Conservation (phyloP, 2,888 invertebrate genomes). For the Bombylius major region DNA sequence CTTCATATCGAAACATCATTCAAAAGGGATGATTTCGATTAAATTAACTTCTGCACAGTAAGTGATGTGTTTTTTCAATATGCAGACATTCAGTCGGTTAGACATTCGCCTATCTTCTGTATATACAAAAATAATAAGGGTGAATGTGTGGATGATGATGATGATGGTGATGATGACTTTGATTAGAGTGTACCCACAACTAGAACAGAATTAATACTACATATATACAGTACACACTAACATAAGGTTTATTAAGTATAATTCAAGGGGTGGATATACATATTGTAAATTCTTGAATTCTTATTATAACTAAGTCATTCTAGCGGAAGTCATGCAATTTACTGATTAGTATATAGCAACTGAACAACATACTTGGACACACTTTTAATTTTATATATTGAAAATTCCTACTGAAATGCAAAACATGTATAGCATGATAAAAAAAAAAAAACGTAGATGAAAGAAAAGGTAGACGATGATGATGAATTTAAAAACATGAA, state of each 20-base stretch:
- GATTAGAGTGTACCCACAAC: not conserved
- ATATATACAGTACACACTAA: too few species aligned
- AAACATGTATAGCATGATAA: too few species aligned
- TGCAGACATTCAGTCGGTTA: not conserved
- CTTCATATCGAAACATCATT: constrained; percentile 1
- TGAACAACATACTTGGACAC: too few species aligned
- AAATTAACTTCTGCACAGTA: constrained; percentile 3
- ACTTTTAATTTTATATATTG: too few species aligned
- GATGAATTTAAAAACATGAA: not conserved
- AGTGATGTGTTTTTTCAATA: too few species aligned
- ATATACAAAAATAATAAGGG: too few species aligned
- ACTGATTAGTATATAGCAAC: constrained; percentile 2
- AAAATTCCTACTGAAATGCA: too few species aligned
- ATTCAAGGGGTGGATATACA: not conserved
- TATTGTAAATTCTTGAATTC: too few species aligned
- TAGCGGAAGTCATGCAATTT: constrained; percentile 3
- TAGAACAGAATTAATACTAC: not conserved
- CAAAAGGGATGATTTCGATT: constrained; percentile 1
- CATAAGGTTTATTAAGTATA: not conserved
- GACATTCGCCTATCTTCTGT: too few species aligned
- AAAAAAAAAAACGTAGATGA: too few species aligned
- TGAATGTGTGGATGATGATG: not conserved
- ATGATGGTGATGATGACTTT: constrained; percentile 7
- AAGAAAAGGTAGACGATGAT: too few species aligned
- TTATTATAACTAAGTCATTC: not conserved